Evolutionary conservation across 1,140 invertebrate genomes (phyloP).

Genomic region (Theocolax elegans): DNA sequence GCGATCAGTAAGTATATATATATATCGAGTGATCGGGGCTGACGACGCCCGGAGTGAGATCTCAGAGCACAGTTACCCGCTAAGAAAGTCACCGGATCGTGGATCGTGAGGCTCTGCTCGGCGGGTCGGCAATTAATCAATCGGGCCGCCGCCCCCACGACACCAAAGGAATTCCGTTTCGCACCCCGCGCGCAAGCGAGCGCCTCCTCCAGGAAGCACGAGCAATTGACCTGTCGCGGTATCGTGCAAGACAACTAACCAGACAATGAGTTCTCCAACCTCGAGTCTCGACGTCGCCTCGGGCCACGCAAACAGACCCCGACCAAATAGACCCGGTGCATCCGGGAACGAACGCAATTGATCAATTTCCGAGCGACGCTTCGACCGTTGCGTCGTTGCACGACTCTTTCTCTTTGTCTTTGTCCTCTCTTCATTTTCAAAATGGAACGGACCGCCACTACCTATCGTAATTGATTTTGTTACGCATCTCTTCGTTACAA

Average conservation of each 20-base stretch:
- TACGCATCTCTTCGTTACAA: background rate
- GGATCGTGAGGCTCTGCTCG: background rate
- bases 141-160: background rate
- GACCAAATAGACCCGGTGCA: too few species aligned
- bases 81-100: background rate
- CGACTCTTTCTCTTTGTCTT: too few species aligned
- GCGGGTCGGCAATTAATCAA: conserved; percentile 22
- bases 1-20: background rate
- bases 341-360: too few species aligned
- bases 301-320: too few species aligned
- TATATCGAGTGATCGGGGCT: too few species aligned
- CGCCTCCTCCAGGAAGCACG: conserved; percentile 33
- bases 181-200: background rate
- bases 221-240: conserved; percentile 40
- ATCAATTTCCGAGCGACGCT: too few species aligned
- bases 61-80: background rate
- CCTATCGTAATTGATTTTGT: conserved; percentile 27
- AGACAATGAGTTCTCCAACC: conserved; percentile 19
- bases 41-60: conserved; percentile 1
- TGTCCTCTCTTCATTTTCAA: too few species aligned
- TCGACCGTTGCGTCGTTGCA: too few species aligned
- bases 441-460: too few species aligned
- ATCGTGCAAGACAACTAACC: background rate
- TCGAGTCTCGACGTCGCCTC: background rate
- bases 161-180: background rate